These are phyloP conservation scores for Cheilosia pagana DNA, from an alignment of 2,888 invertebrate genomes.

Conservation along the genomic window DNA sequence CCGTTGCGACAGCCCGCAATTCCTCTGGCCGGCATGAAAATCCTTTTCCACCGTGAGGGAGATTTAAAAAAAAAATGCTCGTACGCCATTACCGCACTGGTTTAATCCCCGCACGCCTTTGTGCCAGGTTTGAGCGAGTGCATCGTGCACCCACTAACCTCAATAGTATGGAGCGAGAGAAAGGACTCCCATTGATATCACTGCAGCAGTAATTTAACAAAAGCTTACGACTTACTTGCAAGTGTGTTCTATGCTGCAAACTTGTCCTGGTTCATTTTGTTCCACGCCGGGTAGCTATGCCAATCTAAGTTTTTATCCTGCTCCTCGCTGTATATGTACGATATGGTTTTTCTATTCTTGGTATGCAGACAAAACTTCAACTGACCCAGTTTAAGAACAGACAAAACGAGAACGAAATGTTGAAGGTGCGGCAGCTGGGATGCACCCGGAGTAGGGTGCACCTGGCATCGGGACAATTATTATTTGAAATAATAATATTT, in stretches of 20 bases:
- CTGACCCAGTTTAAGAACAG: conserved; percentile 27
- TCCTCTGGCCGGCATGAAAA: neutral
- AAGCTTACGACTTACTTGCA: conserved; percentile 53
- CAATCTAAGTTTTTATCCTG: conserved; percentile 7
- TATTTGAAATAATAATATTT: conserved; percentile 6
- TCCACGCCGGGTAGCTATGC: neutral
- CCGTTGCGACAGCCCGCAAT: neutral
- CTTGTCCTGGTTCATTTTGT: conserved; percentile 63
- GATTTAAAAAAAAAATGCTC: neutral
- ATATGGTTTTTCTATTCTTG: conserved; percentile 29
- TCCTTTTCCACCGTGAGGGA: neutral
- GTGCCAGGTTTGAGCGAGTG: neutral
- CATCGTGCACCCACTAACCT: conserved; percentile 21
- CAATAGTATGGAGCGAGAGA: neutral
- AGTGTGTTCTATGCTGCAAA: conserved; percentile 25
- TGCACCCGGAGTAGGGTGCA: neutral
- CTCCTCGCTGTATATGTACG: neutral
- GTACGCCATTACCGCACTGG: neutral
- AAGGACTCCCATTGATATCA: conserved; percentile 28
- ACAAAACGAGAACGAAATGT: neutral
- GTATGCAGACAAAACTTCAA: conserved; percentile 43
- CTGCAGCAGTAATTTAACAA: conserved; percentile 69
- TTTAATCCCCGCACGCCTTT: neutral
- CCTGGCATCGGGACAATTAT: conserved; percentile 26
- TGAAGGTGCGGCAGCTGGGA: neutral